A percentile compares a stretch with the other conserved stretches of the same genome.
These are phyloP conservation scores for Hydroisotoma schaefferi DNA, from an alignment of 2,888 invertebrate species.

Conservation along the genomic window DNA sequence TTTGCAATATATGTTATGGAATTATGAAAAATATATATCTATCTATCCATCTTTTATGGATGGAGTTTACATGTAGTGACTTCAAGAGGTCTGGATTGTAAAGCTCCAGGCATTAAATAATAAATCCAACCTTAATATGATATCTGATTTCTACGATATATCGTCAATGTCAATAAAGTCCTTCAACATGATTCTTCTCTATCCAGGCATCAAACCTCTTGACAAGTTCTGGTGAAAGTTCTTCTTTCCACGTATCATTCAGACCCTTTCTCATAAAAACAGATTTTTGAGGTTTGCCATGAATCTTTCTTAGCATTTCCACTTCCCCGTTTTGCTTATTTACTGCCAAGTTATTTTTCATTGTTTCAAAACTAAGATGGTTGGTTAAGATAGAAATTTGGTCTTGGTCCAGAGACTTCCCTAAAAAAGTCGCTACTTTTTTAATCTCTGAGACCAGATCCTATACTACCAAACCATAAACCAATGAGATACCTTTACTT, in stretches of 20 bases:
- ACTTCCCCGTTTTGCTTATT: conserved; percentile 64
- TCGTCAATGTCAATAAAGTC: too few relatives aligned
- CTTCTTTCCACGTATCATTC: conserved; percentile 76
- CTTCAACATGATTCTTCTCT: conserved; percentile 54
- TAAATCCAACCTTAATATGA: too few relatives aligned
- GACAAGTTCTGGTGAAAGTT: conserved; percentile 70
- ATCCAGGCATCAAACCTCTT: conserved; percentile 69
- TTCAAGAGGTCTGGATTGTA: too few relatives aligned
- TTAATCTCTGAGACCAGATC: conserved; percentile 65
- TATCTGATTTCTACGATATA: too few relatives aligned
- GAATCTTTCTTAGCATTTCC: conserved; percentile 51
- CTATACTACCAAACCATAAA: conserved; percentile 50
- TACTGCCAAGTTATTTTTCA: conserved; percentile 75
- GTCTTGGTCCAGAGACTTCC: conserved; percentile 63
- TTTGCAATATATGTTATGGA: too few relatives aligned
- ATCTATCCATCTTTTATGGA: too few relatives aligned
- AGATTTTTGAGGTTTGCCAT: background rate
- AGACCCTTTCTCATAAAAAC: conserved; percentile 70
- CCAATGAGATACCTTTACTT: background rate
- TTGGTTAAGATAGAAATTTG: conserved; percentile 66
- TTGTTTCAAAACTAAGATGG: conserved; percentile 73
- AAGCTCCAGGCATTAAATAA: too few relatives aligned
- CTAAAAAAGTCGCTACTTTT: conserved; percentile 68
- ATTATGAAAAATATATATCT: too few relatives aligned
- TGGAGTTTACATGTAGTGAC: too few relatives aligned